Evolutionary conservation across 2,888 invertebrate genomes (phyloP), one percentile per base, ranked within the genome.

Genomic region (Leptogaster cylindrica): DNA sequence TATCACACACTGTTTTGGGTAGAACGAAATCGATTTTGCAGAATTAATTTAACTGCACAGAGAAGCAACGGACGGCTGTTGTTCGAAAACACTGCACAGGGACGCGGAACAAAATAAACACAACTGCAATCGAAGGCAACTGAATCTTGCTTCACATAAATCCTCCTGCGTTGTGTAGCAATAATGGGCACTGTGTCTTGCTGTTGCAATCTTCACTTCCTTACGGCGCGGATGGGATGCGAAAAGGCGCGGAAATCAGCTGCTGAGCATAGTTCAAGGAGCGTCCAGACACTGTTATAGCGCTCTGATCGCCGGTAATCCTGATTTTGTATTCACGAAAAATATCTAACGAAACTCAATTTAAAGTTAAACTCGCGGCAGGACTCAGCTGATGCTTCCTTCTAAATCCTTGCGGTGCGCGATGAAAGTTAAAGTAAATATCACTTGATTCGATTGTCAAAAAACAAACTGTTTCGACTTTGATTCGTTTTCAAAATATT

Each of bases 1-100:
- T 58, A 58, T 58, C 58, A 58, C 58, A 58, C 58, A 58, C 58
- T 58, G 58, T 41, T 58, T 58, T 23, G 20, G 52, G 18, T 33
- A 52, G 33, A 31, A 25, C 46, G 46, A 58, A 58, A 58, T 41
- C 58, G 58, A 58, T 58, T 58, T 46, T 46, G n/a, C 8, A 46
- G 16, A 46, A 36, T 4, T 20, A 23, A 36, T 10, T 16, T 18
- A 52, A 52, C 28, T 10, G 7, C 18, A 46, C 16, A 16, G 18
- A 46, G 20, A 23, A 58, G 36, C 41, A 23, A 23, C 39, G 14
- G 39, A 23, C 20, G 41, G 33, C 33, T 33, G 58, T 16, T 58
- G 27, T 27, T 39, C 8, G 28, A 23, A 41, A 16, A 27, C 58
- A 39, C 41, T 58, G n/a, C 36, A 18, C 20, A 36, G 6, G 33